Base-by-base conservation (phyloP, 2,888 invertebrate genomes). In the Meandrusa payeni region DNA sequence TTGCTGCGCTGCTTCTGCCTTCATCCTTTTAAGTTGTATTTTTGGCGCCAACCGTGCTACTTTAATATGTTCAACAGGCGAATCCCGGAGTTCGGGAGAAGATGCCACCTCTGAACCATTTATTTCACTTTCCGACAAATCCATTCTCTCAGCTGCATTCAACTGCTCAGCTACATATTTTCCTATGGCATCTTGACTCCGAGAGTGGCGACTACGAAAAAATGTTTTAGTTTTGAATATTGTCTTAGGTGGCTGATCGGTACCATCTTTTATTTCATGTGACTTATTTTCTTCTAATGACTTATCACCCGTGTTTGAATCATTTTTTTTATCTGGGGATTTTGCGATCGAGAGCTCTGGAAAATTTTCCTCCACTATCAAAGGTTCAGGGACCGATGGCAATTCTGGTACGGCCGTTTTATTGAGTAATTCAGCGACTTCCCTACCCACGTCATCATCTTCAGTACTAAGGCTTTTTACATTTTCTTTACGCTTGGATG, bases 381-480 rank as follows among this genome's bases (percentile, higher is more conserved):
- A 70, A 13, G 78, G 65, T 51, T 88, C 81, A 4, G 90, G 90
- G 2, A 89, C 74, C 7, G 88, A 76, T 0, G 90, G 90, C 44
- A 92, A 57, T 43, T 89, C 87, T 0, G 92, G 91, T 6, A 91
- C 82, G 7, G 78, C 71, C 1, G 92, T 92, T 58, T 90, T 89
- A 52, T 90, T 90, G 38, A 93, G 79, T 32, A 93, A 65, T 55
- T 89, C 90, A 24, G 91, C 90, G 28, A 93, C 91, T 51, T 91
- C 90, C 39, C 75, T 87, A 3, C 88, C 82, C 36, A 90, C 69
- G 37, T 90, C 86, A 13, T 83, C 80, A 11, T 83, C 83, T 46
- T 87, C 85, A 29, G 83, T 56, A 54, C 79, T 83, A 13, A 79
- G 38, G 46, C 80, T 82, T 51, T 85, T 85, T 2, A 74, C 61